Evolutionary conservation across 2,797 vertebrate species (phyloP).

Genomic region (Labroides dimidiatus): DNA sequence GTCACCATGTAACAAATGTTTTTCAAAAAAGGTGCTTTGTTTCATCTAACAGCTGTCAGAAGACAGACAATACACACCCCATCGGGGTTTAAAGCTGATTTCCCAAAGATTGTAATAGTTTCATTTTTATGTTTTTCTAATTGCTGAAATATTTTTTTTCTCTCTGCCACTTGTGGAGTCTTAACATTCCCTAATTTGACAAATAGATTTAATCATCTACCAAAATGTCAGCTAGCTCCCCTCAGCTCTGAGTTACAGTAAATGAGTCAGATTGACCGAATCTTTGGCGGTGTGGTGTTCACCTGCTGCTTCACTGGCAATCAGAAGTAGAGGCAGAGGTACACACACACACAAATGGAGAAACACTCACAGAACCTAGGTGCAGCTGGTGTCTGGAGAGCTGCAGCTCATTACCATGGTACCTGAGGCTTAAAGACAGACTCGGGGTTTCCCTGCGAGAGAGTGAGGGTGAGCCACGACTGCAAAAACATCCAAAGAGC

Average conservation of each 20-base stretch:
- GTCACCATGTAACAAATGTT: too few species aligned
- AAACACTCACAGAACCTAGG: neutral
- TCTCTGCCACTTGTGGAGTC: neutral
- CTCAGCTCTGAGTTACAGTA: neutral
- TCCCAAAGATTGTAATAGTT: neutral
- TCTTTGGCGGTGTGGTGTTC: neutral
- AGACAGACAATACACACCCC: too few species aligned
- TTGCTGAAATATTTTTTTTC: too few species aligned
- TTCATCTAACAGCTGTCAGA: too few species aligned
- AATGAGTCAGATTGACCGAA: neutral
- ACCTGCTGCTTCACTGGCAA: conserved; percentile 16
- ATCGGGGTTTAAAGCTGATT: neutral
- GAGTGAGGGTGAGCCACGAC: conserved; percentile 28
- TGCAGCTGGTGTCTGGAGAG: conserved; percentile 62
- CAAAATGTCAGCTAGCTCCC: neutral
- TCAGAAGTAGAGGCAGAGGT: neutral
- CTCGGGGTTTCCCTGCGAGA: conserved; percentile 59
- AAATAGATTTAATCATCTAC: neutral
- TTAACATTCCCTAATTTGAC: neutral
- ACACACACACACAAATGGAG: neutral
- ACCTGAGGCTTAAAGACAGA: conserved; percentile 69
- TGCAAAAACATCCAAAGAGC: conserved; percentile 35
- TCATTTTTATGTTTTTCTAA: neutral
- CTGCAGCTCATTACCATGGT: conserved; percentile 72
- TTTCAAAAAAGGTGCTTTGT: too few species aligned